phyloP scores from a whole-genome alignment of 2,113 vertebrate species.

The Dascyllus trimaculatus region DNA sequence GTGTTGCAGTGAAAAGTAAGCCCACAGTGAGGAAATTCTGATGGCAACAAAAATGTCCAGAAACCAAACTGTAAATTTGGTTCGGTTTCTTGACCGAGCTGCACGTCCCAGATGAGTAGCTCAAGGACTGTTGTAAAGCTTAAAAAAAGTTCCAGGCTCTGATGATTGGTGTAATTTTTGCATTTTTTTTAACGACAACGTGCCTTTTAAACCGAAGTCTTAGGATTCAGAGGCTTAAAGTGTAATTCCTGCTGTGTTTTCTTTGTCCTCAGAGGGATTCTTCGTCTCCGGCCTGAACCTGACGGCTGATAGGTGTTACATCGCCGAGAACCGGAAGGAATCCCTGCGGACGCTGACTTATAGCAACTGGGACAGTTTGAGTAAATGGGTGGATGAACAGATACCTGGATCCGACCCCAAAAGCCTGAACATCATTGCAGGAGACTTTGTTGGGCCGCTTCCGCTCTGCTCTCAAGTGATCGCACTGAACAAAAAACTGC shows the following conservation, averaged over 20 bases:
- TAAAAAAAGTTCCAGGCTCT: too few species aligned
- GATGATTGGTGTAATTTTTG: too few species aligned
- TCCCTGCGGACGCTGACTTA: conserved; percentile 87
- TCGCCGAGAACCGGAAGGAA: conserved; percentile 78
- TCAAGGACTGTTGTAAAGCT: too few species aligned
- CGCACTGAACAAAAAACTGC: conserved; percentile 87
- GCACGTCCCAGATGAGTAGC: too few species aligned
- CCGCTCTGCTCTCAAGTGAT: conserved; percentile 88
- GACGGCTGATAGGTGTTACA: conserved; percentile 86
- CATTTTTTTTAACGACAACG: too few species aligned
- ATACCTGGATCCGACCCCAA: conserved; percentile 79
- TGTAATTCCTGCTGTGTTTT: background rate
- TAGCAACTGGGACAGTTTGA: conserved; percentile 81
- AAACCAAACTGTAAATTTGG: too few species aligned
- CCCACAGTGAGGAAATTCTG: too few species aligned
- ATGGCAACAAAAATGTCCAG: too few species aligned
- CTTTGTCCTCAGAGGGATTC: conserved; percentile 85
- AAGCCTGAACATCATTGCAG: conserved; percentile 92
- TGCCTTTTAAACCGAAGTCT: too few species aligned
- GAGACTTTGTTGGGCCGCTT: conserved; percentile 88
- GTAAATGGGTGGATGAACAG: conserved; percentile 88
- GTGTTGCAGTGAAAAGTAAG: too few species aligned
- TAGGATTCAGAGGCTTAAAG: background rate
- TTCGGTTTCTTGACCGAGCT: too few species aligned
- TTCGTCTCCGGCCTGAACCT: conserved; percentile 93